A percentile compares a stretch with the other conserved stretches of the same genome.
Evolutionary conservation across 37 sponge, comb jelly and placozoan species (phyloP).

Genomic region (Spongilla lacustris): DNA sequence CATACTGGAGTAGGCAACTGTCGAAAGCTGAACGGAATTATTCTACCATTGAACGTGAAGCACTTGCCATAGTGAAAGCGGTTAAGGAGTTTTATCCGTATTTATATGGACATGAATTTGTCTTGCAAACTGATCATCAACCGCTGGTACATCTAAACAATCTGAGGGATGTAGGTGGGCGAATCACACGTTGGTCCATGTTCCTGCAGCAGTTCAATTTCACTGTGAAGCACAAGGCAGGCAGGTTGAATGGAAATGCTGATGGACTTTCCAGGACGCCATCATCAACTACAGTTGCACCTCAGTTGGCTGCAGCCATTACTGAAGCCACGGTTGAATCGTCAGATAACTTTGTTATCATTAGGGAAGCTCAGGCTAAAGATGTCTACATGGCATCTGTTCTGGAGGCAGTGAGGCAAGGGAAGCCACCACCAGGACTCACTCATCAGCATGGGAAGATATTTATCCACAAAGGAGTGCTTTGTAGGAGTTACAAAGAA

Average conservation of each 20-base stretch:
- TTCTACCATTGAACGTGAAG: constrained; percentile 40
- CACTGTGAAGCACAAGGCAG: constrained; percentile 19
- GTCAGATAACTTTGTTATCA: neutral
- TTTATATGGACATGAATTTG: constrained; percentile 37
- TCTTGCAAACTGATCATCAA: constrained; percentile 40
- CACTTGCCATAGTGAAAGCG: constrained; percentile 23
- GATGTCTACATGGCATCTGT: neutral
- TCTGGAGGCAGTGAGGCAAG: too few species aligned
- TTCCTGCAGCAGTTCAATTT: constrained; percentile 45
- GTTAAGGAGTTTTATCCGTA: constrained; percentile 45
- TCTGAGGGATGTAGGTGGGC: constrained; percentile 32
- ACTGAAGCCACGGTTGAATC: too few species aligned
- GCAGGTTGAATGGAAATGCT: constrained; percentile 17
- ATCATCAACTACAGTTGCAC: too few species aligned
- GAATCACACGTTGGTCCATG: constrained; percentile 22
- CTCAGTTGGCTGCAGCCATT: too few species aligned
- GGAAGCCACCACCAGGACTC: too few species aligned
- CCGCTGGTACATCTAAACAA: constrained; percentile 10
- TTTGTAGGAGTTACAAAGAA: neutral
- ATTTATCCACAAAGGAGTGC: neutral
- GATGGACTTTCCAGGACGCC: constrained; percentile 30
- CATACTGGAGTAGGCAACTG: constrained; percentile 41
- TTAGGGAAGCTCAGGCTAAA: neutral
- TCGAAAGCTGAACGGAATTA: constrained; percentile 38
- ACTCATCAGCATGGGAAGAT: neutral